Conservation (phyloP, 1,140 invertebrate species). For the Atta colombica region DNA sequence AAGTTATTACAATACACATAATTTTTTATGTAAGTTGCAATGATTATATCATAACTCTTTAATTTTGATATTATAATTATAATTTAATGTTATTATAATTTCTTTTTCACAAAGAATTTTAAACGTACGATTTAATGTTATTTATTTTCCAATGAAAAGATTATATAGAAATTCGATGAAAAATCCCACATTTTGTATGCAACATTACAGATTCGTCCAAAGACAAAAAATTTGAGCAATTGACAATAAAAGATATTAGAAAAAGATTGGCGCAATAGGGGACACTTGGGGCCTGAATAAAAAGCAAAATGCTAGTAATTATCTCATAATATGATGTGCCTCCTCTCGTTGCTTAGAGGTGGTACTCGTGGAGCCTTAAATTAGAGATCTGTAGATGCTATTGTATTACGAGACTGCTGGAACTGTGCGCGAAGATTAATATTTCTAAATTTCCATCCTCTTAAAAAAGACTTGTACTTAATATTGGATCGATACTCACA, state of each 20-base stretch:
- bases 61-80: constrained; percentile 10
- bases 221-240: constrained; percentile 43
- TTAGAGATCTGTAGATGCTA: constrained; percentile 58
- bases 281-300: constrained; percentile 49
- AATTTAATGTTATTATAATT: neutral
- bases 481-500: constrained; percentile 63
- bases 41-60: neutral
- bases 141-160: neutral
- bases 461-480: constrained; percentile 73
- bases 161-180: constrained; percentile 18
- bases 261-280: constrained; percentile 34
- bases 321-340: constrained; percentile 35
- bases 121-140: neutral
- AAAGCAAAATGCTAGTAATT: constrained; percentile 28
- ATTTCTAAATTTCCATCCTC: constrained; percentile 43
- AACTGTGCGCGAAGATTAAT: constrained; percentile 38
- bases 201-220: constrained; percentile 36
- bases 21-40: neutral
- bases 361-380: constrained; percentile 38
- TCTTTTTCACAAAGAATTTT: neutral
- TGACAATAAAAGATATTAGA: constrained; percentile 46
- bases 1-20: neutral
- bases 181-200: constrained; percentile 44
- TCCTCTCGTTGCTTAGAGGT: constrained; percentile 26
- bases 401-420: constrained; percentile 47